Percentiles rank a stretch among this genome's conserved stretches.
These are phyloP conservation scores for Ladona fulva DNA, from an alignment of 1,140 invertebrate genomes.

Conservation along the genomic window DNA sequence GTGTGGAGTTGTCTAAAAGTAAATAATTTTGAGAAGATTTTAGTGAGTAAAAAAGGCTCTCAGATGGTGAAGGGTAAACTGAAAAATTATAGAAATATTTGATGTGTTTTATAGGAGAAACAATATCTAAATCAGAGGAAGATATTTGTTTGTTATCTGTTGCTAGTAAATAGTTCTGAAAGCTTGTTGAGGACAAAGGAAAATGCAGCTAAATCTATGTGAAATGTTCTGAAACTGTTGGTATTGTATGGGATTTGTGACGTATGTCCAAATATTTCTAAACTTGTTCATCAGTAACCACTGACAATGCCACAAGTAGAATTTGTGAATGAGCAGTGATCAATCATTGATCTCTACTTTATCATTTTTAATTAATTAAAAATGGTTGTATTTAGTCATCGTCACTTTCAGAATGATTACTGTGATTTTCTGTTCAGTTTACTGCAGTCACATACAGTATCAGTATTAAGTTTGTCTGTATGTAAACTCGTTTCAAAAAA, in stretches of 20 bases:
- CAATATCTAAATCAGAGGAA: background rate
- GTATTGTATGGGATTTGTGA: background rate
- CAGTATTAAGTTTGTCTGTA: background rate
- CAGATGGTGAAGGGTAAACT: background rate
- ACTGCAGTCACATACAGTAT: background rate
- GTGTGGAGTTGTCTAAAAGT: background rate
- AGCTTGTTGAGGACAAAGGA: background rate
- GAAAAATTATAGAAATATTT: background rate
- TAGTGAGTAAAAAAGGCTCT: background rate
- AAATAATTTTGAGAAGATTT: background rate
- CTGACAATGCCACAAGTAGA: too few species aligned
- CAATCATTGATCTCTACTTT: background rate
- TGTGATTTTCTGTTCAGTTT: background rate
- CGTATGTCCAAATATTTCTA: background rate
- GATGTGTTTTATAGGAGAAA: background rate
- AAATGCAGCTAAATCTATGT: background rate
- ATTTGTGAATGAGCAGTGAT: background rate
- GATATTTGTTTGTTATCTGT: constrained; percentile 3
- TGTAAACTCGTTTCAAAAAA: background rate
- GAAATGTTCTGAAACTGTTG: background rate
- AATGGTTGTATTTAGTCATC: background rate
- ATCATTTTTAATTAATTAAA: too few species aligned
- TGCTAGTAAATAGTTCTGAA: constrained; percentile 7
- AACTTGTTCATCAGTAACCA: background rate
- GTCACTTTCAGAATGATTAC: background rate